Base-by-base conservation (phyloP, 1,140 invertebrate species). In the Plectus sambesii region DNA sequence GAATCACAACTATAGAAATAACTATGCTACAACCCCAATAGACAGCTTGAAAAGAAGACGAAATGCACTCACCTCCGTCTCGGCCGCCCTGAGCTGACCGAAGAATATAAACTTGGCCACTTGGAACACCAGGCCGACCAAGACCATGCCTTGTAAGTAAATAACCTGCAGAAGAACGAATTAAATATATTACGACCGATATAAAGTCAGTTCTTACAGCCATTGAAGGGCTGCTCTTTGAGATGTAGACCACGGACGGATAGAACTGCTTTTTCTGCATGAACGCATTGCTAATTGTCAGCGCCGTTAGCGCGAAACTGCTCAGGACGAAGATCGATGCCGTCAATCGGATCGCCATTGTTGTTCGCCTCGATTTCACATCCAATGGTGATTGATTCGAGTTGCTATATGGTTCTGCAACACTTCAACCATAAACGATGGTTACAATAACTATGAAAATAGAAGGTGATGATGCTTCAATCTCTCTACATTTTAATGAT, bases 191-290 rank as follows among this genome's bases (percentile, higher is more conserved):
- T n/a, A n/a, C n/a, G n/a, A n/a, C n/a, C n/a, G n/a, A n/a, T n/a
- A n/a, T 42, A 43, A 43, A 43, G 55, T 66, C 5, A 51, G 60
- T 70, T 82, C 86, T 85, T 79, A 98, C 90, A 71, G 88, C 89
- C 88, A 99, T 93, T 72, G 88, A 90, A 59, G 88, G 85, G 77
- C 93, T 97, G 12, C 89, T 97, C 77, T 98, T 99, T 53, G 92
- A 97, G 65, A 99, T 86, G 73, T 98, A 98, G 50, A 99, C 92
- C 58, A 98, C 89, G 24, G 90, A 87, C 22, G 94, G 93, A 75
- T 98, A 99, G 76, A 99, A 99, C 72, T 99, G 93, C 75, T 96
- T 89, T 75, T 97, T 97, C 66, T 96, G 87, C 71, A 87, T 87
- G 75, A 88, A 97, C 53, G 93, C 93, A 82, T 98, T 94, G 69